These are phyloP conservation scores for Okapia johnstoni DNA, from an alignment of 2,113 vertebrate genomes.

Conservation along the genomic window DNA sequence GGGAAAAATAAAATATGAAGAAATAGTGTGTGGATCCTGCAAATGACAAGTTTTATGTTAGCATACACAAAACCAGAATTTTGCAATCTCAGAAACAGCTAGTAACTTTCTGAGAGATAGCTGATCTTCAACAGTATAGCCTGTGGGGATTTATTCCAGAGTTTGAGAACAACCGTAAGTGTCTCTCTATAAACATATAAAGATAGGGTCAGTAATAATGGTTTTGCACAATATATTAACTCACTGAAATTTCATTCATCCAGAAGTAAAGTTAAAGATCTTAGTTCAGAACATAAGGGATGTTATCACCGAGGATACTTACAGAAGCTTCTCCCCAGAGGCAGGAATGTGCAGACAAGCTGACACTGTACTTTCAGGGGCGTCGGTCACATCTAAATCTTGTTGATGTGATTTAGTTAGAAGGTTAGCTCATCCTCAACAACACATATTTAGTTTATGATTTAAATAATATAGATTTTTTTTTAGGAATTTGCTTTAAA, in stretches of 20 bases:
- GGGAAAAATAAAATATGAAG: neutral
- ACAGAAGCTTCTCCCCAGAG: neutral
- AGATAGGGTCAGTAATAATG: neutral
- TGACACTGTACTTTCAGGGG: no score
- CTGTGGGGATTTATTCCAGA: neutral
- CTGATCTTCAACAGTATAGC: neutral
- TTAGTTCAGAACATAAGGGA: neutral
- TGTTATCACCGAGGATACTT: neutral
- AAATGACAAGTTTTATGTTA: neutral
- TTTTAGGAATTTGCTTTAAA: neutral
- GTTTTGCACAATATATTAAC: neutral
- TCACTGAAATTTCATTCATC: neutral
- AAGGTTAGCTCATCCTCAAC: neutral
- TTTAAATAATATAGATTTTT: neutral
- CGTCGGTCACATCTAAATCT: neutral
- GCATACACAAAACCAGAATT: neutral
- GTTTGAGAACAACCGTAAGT: neutral
- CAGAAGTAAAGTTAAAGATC: neutral
- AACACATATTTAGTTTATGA: neutral
- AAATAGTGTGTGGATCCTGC: neutral
- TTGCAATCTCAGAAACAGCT: neutral
- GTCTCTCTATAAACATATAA: accelerated
- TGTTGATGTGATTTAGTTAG: neutral
- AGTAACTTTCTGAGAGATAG: neutral
- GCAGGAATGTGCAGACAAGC: accelerated